Evolutionary conservation across 2,888 invertebrate species (phyloP).

Genomic region (Macrosiphum euphorbiae): DNA sequence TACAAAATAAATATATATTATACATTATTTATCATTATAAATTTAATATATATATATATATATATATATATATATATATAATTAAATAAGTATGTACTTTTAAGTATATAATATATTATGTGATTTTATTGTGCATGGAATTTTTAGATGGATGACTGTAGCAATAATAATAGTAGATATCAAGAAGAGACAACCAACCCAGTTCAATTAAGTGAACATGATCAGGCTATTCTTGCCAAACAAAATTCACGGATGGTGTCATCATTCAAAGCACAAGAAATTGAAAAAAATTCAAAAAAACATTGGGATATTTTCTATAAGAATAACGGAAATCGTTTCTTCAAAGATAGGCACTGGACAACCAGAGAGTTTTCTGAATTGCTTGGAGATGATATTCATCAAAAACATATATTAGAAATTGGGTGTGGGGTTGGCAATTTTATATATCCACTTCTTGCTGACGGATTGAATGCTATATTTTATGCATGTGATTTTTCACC

Average conservation of each 20-base stretch:
- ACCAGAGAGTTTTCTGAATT: slow-evolving; percentile 92
- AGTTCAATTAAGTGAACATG: slow-evolving; percentile 58
- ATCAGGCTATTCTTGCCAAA: slow-evolving; percentile 71
- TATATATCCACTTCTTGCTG: slow-evolving; percentile 85
- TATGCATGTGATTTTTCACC: slow-evolving; percentile 95
- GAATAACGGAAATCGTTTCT: slow-evolving; percentile 92
- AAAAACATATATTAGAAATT: slow-evolving; percentile 79
- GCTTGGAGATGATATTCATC: slow-evolving; percentile 73
- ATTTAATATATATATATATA: slow-evolving; percentile 56
- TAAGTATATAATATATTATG: slow-evolving; percentile 52
- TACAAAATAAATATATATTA: slow-evolving; percentile 54
- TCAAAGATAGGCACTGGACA: slow-evolving; percentile 97
- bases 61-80: slow-evolving; percentile 59
- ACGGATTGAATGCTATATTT: slow-evolving; percentile 81
- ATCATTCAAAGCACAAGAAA: slow-evolving; percentile 80
- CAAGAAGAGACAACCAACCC: slow-evolving; percentile 62
- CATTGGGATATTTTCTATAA: slow-evolving; percentile 98
- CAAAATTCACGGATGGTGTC: slow-evolving; percentile 81
- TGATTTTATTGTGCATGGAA: slow-evolving; percentile 60
- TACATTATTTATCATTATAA: slow-evolving; percentile 50
- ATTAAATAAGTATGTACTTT: slow-evolving; percentile 27
- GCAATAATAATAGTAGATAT: slow-evolving; percentile 56
- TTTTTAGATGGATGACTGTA: slow-evolving; percentile 64
- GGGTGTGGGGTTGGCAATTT: slow-evolving; percentile 99
- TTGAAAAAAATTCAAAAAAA: slow-evolving; percentile 87